These are phyloP conservation scores for Dolichopus griseipennis DNA, from an alignment of 2,888 invertebrate genomes.

Conservation along the genomic window DNA sequence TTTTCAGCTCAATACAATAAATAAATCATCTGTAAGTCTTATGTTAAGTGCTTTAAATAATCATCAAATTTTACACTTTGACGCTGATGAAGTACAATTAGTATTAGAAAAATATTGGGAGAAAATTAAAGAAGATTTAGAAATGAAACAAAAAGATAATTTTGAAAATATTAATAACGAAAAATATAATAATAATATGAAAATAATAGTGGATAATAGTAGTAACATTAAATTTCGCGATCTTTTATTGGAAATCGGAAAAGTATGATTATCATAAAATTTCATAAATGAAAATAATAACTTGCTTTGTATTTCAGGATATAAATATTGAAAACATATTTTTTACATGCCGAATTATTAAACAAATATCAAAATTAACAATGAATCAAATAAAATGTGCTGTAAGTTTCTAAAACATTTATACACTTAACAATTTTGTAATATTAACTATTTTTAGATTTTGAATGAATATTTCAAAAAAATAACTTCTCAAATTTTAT, in stretches of 20 bases:
- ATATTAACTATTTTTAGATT: conserved; percentile 29
- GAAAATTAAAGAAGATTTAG: conserved; percentile 32
- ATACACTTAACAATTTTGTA: not conserved
- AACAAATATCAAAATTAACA: conserved; percentile 33
- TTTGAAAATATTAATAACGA: conserved; percentile 20
- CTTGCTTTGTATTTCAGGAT: conserved; percentile 15
- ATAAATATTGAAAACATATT: conserved; percentile 21
- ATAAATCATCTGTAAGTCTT: conserved; percentile 32
- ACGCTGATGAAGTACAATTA: conserved; percentile 38
- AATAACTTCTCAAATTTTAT: conserved; percentile 29
- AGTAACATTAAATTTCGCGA: conserved; percentile 26
- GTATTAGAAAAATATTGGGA: conserved; percentile 37
- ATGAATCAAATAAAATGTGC: conserved; percentile 36
- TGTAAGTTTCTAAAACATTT: conserved; percentile 26
- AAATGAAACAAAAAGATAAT: conserved; percentile 16
- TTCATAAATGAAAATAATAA: not conserved
- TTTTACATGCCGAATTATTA: conserved; percentile 30
- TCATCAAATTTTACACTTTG: conserved; percentile 32
- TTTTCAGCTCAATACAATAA: conserved; percentile 34
- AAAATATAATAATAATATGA: not conserved
- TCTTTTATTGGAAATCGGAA: conserved; percentile 17
- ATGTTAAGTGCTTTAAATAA: conserved; percentile 32
- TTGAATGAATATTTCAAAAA: conserved; percentile 39
- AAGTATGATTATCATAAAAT: conserved; percentile 13
- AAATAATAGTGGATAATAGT: not conserved